Evolutionary conservation across 2,888 invertebrate species (phyloP).

Genomic region (Geotrupes spiniger): DNA sequence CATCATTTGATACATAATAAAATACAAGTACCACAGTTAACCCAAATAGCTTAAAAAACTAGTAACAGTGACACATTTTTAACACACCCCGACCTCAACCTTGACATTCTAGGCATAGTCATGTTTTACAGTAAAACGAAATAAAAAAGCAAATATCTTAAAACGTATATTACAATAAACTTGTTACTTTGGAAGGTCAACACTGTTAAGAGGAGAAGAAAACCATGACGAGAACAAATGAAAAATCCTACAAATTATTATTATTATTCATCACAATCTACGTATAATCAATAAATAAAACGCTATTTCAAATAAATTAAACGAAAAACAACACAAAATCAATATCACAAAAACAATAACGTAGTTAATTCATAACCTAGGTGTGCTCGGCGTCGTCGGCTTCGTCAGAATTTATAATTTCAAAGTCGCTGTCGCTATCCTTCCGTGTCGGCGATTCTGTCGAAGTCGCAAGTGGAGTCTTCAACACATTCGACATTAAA

Average conservation of each 20-base stretch:
- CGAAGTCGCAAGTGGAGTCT: slow-evolving; percentile 17
- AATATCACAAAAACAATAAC: slow-evolving; percentile 16
- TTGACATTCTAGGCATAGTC: no score
- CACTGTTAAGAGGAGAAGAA: slow-evolving; percentile 5
- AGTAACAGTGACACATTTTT: no score
- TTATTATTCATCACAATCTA: slow-evolving; percentile 4
- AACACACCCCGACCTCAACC: no score
- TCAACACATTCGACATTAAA: slow-evolving; percentile 29
- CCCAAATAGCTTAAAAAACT: no score
- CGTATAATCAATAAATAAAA: slow-evolving; percentile 7
- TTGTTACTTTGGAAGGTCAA: background rate
- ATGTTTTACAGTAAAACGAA: background rate
- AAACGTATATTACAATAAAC: slow-evolving; percentile 1
- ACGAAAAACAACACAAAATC: slow-evolving; percentile 10
- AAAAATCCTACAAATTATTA: background rate
- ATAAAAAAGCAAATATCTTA: background rate
- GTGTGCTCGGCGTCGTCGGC: slow-evolving; percentile 27
- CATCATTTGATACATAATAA: no score
- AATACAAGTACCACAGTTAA: no score
- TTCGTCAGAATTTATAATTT: slow-evolving; percentile 43
- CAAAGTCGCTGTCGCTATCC: slow-evolving; percentile 46
- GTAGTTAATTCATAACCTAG: slow-evolving; percentile 16
- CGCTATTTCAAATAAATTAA: slow-evolving; percentile 3
- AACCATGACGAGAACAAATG: slow-evolving; percentile 3
- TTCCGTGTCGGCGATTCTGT: slow-evolving; percentile 31